Base-by-base conservation (phyloP, 35 echinoderm and acorn worm species). In the Amphiura filiformis region DNA sequence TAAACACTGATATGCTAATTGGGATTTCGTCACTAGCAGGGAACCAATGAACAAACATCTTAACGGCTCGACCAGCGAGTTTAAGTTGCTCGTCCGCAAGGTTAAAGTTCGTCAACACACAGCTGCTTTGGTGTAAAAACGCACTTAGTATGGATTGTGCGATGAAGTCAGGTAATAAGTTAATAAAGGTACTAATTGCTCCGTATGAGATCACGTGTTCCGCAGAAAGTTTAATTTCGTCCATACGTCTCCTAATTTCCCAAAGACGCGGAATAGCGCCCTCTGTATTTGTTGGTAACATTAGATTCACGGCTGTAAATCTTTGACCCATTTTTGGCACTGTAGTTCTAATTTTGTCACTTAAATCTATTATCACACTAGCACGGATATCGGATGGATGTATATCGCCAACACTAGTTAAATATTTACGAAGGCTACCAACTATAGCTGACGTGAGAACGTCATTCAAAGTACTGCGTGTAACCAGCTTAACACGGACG, bases 251-350 rank as follows among this genome's bases (percentile, higher is more conserved):
- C 49, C 84, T 84, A 33, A 77, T 78, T 76, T 91, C 82, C 89
- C 89, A 91, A 15, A 91, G 52, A 31, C 89, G 57, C 35, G 89
- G 89, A 33, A 91, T 91, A 35, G 89, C 81, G 20, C 89, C 89
- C 52, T 91, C 89, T 36, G 82, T 91, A 56, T 84, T 84, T 12
- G 89, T 91, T 7, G 89, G 82, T 37, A 91, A 39, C 49, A 41
- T 76, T 32, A 78, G 11, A 49, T 78, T 77, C 20, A 56, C 39
- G 22, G 84, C 34, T 1, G 89, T 85, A 38, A 84, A 91, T 39
- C 26, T 22, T 30, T 91, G 78, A 61, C 81, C 89, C 82, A 91
- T 39, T 57, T 65, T 38, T 15, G 76, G 18, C 28, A 78, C 23
- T 37, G 35, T 22, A 56, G 83, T 28, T 32, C 49, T 20, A 37